Percentiles rank a stretch among this genome's conserved stretches.
Evolutionary conservation across 64 coral and sea anemone species (phyloP).

Genomic region (Pachyseris speciosa): DNA sequence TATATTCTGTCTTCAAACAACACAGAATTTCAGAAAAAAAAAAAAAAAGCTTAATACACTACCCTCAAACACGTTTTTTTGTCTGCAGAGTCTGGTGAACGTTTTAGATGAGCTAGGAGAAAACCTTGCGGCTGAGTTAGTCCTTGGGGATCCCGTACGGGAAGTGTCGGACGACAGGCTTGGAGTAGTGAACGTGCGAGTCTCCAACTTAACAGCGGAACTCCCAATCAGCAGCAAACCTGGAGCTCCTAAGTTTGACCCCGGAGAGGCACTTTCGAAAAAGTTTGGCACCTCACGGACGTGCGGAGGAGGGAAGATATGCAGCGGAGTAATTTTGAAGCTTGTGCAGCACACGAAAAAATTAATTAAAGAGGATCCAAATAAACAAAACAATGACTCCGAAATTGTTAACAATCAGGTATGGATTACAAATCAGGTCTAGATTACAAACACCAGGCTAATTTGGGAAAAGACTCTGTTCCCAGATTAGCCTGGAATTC

Average conservation of each 20-base stretch:
- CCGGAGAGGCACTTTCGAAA: not conserved
- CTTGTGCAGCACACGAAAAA: not conserved
- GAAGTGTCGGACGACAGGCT: not conserved
- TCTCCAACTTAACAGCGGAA: not conserved
- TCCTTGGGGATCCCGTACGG: not conserved
- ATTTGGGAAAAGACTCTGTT: too few species aligned
- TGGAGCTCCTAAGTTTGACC: not conserved
- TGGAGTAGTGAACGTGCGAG: not conserved
- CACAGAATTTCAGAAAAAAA: too few species aligned
- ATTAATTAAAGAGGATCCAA: not conserved
- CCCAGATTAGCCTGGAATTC: too few species aligned
- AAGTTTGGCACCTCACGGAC: not conserved
- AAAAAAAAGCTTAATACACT: too few species aligned
- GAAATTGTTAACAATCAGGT: not conserved
- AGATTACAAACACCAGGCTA: too few species aligned
- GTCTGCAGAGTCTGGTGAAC: not conserved
- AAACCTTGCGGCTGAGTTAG: not conserved
- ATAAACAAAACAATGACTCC: not conserved
- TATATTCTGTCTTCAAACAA: too few species aligned
- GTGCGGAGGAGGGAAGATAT: not conserved
- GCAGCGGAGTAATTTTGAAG: not conserved
- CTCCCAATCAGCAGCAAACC: not conserved
- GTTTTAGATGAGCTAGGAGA: not conserved
- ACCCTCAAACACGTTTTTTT: not conserved
- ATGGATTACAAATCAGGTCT: too few species aligned